These are phyloP conservation scores for Lophochroa leadbeateri DNA, from an alignment of 2,113 vertebrate species.

Conservation along the genomic window DNA sequence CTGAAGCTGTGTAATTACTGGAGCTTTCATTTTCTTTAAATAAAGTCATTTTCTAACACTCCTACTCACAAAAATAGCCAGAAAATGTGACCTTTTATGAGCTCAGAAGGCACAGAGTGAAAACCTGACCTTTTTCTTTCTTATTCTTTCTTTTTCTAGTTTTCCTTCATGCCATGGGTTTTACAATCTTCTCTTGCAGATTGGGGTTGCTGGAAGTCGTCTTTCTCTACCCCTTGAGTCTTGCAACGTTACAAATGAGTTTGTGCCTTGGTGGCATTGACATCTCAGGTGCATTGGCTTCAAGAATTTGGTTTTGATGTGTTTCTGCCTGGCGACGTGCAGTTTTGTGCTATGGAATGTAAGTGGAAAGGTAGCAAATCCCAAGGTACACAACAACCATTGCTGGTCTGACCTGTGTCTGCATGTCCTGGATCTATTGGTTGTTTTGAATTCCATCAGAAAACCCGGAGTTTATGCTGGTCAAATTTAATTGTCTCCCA, in stretches of 20 bases:
- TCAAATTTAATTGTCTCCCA: not conserved
- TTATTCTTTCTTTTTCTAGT: not conserved
- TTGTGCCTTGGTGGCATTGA: not conserved
- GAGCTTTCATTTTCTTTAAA: conserved; percentile 61
- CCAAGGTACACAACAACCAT: not conserved
- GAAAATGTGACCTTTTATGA: not conserved
- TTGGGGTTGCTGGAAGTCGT: not conserved
- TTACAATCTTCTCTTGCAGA: not conserved
- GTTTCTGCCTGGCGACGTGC: not conserved
- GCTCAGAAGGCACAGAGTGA: not conserved
- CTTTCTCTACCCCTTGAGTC: not conserved
- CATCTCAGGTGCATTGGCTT: not conserved
- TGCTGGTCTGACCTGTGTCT: not conserved
- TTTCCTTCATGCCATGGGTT: not conserved
- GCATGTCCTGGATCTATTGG: not conserved
- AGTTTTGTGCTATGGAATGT: not conserved
- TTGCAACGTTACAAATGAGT: not conserved
- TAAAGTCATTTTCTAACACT: conserved; percentile 20
- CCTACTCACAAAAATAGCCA: not conserved
- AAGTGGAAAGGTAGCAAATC: not conserved
- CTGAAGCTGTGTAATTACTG: conserved; percentile 42
- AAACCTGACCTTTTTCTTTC: not conserved
- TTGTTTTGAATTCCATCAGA: not conserved
- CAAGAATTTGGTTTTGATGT: not conserved
- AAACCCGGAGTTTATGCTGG: not conserved